These are phyloP conservation scores for Papilio machaon DNA, from an alignment of 1,140 invertebrate genomes.

Conservation along the genomic window DNA sequence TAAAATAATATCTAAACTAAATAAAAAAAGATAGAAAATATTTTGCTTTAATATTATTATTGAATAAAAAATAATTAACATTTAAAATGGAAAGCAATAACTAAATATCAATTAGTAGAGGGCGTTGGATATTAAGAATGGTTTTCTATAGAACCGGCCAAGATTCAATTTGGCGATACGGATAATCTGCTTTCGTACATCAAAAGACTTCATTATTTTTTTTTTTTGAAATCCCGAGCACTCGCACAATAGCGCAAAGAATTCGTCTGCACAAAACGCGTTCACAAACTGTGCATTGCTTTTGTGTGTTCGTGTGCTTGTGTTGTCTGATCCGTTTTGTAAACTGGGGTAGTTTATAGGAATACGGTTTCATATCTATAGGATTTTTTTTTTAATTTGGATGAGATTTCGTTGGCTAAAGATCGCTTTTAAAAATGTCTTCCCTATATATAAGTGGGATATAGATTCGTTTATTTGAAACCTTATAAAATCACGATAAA, in stretches of 20 bases:
- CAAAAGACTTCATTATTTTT: conserved; percentile 3
- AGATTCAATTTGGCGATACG: conserved; percentile 27
- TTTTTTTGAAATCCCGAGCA: conserved; percentile 10
- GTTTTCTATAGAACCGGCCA: neutral
- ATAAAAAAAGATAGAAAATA: no score
- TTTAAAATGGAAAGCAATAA: neutral
- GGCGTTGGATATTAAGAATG: conserved; percentile 1
- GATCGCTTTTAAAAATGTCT: no score
- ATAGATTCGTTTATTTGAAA: no score
- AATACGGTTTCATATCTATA: neutral
- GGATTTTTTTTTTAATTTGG: neutral
- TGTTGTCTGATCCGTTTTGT: neutral
- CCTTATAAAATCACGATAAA: no score
- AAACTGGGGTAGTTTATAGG: neutral
- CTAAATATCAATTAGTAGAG: conserved; percentile 12
- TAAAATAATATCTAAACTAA: no score
- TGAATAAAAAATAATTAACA: no score
- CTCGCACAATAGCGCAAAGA: conserved; percentile 10
- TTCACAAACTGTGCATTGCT: conserved; percentile 8
- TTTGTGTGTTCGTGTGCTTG: conserved; percentile 7
- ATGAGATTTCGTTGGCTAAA: neutral
- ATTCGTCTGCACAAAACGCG: conserved; percentile 5
- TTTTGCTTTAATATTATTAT: no score
- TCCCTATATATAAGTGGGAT: no score
- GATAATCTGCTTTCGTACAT: conserved; percentile 23